Conservation (phyloP, 2,888 invertebrate genomes). For the Autographa pulchrina region DNA sequence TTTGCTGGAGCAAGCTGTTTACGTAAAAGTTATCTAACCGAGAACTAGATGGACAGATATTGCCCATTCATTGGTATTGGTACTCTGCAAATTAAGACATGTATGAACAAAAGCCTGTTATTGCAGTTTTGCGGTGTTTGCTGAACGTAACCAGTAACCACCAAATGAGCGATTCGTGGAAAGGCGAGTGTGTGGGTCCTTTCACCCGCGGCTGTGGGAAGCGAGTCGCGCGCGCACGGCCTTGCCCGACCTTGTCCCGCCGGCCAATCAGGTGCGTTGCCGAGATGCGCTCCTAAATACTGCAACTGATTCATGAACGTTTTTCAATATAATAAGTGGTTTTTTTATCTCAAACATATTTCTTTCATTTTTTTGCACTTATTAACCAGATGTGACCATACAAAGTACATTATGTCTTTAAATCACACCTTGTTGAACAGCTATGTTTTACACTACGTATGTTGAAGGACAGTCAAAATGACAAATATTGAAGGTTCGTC, state of each 20-base stretch:
- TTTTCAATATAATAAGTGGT: neutral
- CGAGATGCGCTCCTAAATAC: constrained; percentile 12
- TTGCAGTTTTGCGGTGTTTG: constrained; percentile 16
- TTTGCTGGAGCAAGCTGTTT: constrained; percentile 16
- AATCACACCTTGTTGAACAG: neutral
- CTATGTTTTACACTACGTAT: neutral
- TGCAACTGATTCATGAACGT: neutral
- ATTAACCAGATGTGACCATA: no score
- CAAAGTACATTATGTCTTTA: neutral
- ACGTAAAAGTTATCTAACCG: constrained; percentile 24
- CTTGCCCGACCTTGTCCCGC: constrained; percentile 55
- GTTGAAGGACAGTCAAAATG: neutral
- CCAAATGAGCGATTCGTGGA: constrained; percentile 30
- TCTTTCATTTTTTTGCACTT: no score
- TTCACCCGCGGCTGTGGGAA: constrained; percentile 35
- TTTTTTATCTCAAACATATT: no score
- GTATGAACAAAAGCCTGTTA: constrained; percentile 15
- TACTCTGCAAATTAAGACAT: constrained; percentile 10
- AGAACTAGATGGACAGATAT: constrained; percentile 3
- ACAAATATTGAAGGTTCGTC: neutral
- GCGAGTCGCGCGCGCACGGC: constrained; percentile 36
- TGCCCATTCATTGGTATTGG: constrained; percentile 11
- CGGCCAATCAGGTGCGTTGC: constrained; percentile 29
- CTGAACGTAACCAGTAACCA: constrained; percentile 12
- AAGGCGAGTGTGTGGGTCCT: constrained; percentile 33